Conservation (phyloP, 2,113 vertebrate species). For the Carassius gibelio region DNA sequence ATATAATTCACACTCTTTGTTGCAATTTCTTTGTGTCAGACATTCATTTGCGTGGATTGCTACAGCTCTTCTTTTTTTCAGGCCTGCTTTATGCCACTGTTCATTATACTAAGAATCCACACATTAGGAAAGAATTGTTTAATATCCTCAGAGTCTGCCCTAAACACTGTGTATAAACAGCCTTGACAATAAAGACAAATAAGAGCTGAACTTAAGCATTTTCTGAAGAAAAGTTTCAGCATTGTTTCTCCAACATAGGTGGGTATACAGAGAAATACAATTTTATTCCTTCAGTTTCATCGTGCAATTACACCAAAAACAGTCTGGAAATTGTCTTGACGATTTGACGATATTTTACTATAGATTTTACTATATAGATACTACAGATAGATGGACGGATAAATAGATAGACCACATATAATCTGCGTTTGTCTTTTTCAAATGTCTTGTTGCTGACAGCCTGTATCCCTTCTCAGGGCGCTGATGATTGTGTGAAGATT, state of each 20-base stretch:
- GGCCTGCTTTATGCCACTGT: not conserved
- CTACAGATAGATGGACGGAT: no score
- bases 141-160: not conserved
- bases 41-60: not conserved
- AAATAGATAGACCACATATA: not conserved
- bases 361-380: no score
- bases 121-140: not conserved
- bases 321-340: no score
- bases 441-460: not conserved
- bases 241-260: not conserved
- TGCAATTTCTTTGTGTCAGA: not conserved
- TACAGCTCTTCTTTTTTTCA: not conserved
- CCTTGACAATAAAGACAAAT: not conserved
- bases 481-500: slow-evolving; percentile 12
- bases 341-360: no score
- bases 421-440: not conserved
- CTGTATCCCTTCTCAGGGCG: not conserved
- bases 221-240: not conserved
- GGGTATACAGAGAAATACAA: not conserved
- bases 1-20: not conserved
- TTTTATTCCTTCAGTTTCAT: not conserved
- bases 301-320: not conserved
- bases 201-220: not conserved
- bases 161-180: not conserved
- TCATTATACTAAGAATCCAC: slow-evolving; percentile 12